Base-by-base conservation (phyloP, 30 jellyfish, hydroid and myxozoan genomes). In the Clytia hemisphaerica region DNA sequence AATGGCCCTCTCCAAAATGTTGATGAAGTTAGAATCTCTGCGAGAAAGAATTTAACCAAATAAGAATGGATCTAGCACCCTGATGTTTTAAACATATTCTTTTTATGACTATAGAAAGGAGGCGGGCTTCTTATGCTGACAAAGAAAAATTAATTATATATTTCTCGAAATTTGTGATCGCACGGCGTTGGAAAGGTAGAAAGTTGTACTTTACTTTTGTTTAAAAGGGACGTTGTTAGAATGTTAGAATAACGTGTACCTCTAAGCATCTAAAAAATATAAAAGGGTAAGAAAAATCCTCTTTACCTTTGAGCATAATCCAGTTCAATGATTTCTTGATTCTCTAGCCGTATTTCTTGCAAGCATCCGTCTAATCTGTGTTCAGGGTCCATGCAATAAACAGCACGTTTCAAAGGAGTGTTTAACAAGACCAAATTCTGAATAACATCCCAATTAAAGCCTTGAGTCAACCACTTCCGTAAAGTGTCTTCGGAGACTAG, bases 361-460 rank as follows among this genome's bases (percentile, higher is more conserved):
- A 83, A 51, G 3, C 65, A 19, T 14, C 37, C 45, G 70, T 49
- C 75, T 42, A 85, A 85, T 6, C 37, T 59, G 24, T 83, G 58
- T 64, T 38, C 64, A 2, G 95, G 95, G 32, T 83, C 95, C 6
- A 67, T 83, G 38, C 74, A 4, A 31, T 64, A 58, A 21, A 83
- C 37, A 4, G 87, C 77, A 15, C 73, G 58, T n/a, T 75, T 83
- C 34, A 57, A 61, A 4, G 95, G 48, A 21, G 85, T 53, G 35
- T 18, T 5, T 27, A 74, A 10, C 27, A 83, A 67, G 57, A 91
- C 58, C 5, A 73, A 58, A 45, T 75, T 72, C 38, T 83, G 91
- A 40, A 83, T 75, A 48, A 73, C 75, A 22, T 85, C 48, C 79
- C 67, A 42, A 35, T 54, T 58, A 24, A 73, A 21, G 61, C 85